A percentile compares a stretch with the other conserved stretches of the same genome.
Evolutionary conservation across 1,140 invertebrate genomes (phyloP).

Genomic region (Wasmannia auropunctata): DNA sequence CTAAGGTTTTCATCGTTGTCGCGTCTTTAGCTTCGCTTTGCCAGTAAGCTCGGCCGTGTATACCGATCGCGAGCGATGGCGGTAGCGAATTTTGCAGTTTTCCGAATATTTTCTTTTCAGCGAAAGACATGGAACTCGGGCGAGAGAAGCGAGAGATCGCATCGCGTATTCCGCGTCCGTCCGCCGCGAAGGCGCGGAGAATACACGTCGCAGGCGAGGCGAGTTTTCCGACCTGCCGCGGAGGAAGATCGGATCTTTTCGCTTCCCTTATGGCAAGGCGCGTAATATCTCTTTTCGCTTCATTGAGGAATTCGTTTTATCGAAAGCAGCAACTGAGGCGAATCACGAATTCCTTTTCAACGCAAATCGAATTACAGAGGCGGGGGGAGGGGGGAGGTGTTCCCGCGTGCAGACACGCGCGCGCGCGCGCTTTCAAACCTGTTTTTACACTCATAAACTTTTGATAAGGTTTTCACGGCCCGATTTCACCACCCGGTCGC

Average conservation of each 20-base stretch:
- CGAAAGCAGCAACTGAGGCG: constrained; percentile 29
- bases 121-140: neutral
- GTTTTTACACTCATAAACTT: constrained; percentile 45
- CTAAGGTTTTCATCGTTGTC: neutral
- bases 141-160: constrained; percentile 3
- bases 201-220: neutral
- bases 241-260: neutral
- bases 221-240: neutral
- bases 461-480: constrained; percentile 46
- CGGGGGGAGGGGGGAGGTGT: too few relatives aligned
- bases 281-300: constrained; percentile 59
- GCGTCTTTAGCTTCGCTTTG: neutral
- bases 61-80: neutral
- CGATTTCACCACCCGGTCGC: neutral
- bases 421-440: neutral
- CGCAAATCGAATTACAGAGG: constrained; percentile 37
- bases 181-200: neutral
- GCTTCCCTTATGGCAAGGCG: neutral
- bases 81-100: constrained; percentile 21
- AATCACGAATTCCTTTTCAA: constrained; percentile 46
- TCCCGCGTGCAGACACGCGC: neutral
- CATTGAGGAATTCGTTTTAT: constrained; percentile 56
- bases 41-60: neutral
- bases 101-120: constrained; percentile 4
- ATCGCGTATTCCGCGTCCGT: constrained; percentile 36